Evolutionary conservation across 2,888 invertebrate genomes (phyloP).

Genomic region (Xestoiulus laeticollis): DNA sequence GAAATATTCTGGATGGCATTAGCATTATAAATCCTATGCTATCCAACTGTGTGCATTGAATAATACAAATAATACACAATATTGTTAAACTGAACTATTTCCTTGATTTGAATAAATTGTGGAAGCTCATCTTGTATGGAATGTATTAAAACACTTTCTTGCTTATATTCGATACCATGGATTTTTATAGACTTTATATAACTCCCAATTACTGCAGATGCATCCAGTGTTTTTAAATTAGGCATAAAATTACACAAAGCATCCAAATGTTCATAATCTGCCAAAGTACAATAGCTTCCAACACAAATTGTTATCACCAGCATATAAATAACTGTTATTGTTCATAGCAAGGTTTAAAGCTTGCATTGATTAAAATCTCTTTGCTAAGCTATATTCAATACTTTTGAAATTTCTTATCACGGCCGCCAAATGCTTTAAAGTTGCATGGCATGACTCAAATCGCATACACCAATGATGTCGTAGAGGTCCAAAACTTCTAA

Average conservation of each 20-base stretch:
- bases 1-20: not conserved
- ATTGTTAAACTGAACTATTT: not conserved
- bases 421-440: not conserved
- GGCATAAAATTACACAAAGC: not conserved
- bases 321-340: not conserved
- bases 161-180: not conserved
- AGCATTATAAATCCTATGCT: not conserved
- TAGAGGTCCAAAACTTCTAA: not conserved
- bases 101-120: not conserved
- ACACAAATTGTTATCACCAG: not conserved
- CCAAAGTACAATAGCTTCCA: not conserved
- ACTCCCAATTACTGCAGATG: not conserved
- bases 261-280: not conserved
- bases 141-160: not conserved
- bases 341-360: not conserved
- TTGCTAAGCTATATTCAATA: not conserved
- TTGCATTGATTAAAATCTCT: not conserved
- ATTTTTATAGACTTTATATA: not conserved
- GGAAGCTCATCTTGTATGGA: not conserved
- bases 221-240: too few species aligned
- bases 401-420: slow-evolving; percentile 42
- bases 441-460: not conserved
- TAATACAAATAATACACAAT: not conserved
- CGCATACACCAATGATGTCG: slow-evolving; percentile 40
- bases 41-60: not conserved